phyloP scores from a whole-genome alignment of 1,140 invertebrate genomes.

The Polypedilum vanderplanki region DNA sequence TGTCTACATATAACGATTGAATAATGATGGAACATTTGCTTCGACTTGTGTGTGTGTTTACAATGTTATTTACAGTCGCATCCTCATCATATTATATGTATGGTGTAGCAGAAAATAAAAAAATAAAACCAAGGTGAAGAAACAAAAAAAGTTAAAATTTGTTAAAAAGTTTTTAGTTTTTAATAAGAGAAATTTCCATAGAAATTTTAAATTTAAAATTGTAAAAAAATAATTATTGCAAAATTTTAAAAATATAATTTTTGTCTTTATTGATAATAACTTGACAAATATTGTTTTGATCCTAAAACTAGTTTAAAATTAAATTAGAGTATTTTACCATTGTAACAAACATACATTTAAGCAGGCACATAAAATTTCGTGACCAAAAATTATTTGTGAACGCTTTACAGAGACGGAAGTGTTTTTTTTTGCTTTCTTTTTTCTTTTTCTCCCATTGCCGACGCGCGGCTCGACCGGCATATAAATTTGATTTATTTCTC shows the following conservation, averaged over 20 bases:
- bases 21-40: constrained; percentile 21
- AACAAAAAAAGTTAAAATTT: no score
- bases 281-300: no score
- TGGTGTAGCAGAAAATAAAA: not conserved
- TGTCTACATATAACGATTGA: constrained; percentile 7
- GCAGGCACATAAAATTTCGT: constrained; percentile 3
- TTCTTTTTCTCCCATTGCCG: not conserved
- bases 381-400: constrained; percentile 24
- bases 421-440: not conserved
- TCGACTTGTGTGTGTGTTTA: not conserved
- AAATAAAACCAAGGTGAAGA: no score
- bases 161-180: no score
- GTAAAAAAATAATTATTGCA: no score
- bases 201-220: no score
- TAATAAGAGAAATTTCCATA: no score
- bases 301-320: no score
- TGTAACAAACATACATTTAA: not conserved
- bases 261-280: no score
- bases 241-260: no score
- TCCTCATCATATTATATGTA: no score
- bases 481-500: constrained; percentile 27
- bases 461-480: not conserved
- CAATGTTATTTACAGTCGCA: not conserved
- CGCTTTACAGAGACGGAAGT: not conserved
- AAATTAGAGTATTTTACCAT: no score